phyloP scores from a whole-genome alignment of 2,797 vertebrate species.

The Lagocephalus sceleratus region DNA sequence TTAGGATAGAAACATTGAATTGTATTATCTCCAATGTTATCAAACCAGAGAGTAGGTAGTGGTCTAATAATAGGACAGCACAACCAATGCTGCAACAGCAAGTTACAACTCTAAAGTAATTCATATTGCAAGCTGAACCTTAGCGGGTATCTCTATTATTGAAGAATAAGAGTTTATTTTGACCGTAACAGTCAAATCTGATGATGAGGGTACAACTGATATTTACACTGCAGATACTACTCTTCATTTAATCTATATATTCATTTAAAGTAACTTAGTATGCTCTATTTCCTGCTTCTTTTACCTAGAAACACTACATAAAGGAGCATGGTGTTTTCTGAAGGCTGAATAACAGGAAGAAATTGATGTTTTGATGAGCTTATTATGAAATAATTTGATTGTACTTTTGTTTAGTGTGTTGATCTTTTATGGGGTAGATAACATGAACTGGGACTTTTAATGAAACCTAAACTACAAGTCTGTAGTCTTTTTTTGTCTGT shows the following conservation, averaged over 20 bases:
- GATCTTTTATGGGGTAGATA: not conserved
- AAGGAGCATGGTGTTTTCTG: not conserved
- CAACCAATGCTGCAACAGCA: not conserved
- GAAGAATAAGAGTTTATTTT: not conserved
- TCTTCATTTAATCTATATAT: constrained; percentile 8
- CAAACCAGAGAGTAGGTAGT: not conserved
- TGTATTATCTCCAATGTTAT: not conserved
- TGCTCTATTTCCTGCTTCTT: not conserved
- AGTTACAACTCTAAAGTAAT: not conserved
- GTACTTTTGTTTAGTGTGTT: not conserved
- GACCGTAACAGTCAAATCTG: not conserved
- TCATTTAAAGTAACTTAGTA: not conserved
- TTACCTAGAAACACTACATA: not conserved
- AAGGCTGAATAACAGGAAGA: constrained; percentile 3
- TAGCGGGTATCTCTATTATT: not conserved
- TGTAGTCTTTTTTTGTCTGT: not conserved
- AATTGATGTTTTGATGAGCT: not conserved
- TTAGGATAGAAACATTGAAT: not conserved
- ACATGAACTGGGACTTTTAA: not conserved
- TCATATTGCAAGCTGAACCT: not conserved
- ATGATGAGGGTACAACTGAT: not conserved
- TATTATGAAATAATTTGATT: not conserved
- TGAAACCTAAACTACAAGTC: not conserved
- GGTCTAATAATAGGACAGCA: no score
- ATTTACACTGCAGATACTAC: constrained; percentile 4